Evolutionary conservation across 2,888 invertebrate species (phyloP), one percentile per base, ranked within the genome.

Genomic region (Amiota communis): DNA sequence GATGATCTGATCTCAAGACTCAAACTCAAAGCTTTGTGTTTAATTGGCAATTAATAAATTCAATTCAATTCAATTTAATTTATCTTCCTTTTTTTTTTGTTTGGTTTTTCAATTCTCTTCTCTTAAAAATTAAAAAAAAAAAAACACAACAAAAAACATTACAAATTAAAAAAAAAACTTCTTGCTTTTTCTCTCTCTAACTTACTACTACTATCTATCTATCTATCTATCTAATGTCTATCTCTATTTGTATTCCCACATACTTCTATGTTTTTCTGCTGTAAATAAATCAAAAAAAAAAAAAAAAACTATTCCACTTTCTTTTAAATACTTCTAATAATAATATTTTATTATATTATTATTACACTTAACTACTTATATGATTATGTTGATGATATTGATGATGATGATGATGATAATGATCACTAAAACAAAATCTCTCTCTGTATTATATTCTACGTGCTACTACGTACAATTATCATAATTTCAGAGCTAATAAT

Each of bases 401-500:
- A 36, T 36, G 36, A n/a, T 68, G 23, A 53, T n/a, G n/a, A 23
- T 73, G 51, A 68, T 53, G 20, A 53, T 49, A 13, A 68, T 68
- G 15, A 47, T 68, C 20, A 68, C 53, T 81, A 72, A 81, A 86
- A 82, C 49, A 77, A 77, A 68, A 68, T 68, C 53, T 68, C 36
- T 68, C 36, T 36, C 36, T 36, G 6, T 36, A 36, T 36, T 36
- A 36, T 36, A 68, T 87, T 87, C 87, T 87, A 87, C 87, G 85
- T 87, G 86, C 36, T 36, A 36, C 36, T 36, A 36, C 87, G 88
- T 87, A 83, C 87, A 83, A 36, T 36, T 87, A 87, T 88, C 87
- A 88, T 88, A 87, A 88, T 87, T 88, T 78, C 91, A 95, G 95
- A 92, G 94, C 94, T 91, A 92, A 93, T 91, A 93, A 93, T 91